Percentiles rank a stretch among this genome's conserved stretches.
These are phyloP conservation scores for Python bivittatus DNA, from an alignment of 2,113 vertebrate genomes.

Conservation along the genomic window DNA sequence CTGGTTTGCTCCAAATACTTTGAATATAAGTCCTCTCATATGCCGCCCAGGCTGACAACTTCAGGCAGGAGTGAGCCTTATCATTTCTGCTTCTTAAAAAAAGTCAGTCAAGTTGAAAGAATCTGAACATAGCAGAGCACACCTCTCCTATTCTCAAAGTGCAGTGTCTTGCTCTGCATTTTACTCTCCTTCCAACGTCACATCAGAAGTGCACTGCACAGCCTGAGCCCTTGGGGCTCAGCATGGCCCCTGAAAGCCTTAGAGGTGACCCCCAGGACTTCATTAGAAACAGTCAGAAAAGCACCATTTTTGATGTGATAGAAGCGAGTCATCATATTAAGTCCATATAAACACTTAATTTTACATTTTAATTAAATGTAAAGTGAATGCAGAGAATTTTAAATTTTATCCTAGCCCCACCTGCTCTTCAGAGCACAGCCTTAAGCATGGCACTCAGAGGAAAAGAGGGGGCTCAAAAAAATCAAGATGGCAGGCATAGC, in stretches of 20 bases:
- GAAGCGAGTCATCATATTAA: background rate
- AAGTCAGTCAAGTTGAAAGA: background rate
- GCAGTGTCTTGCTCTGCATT: background rate
- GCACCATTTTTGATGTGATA: background rate
- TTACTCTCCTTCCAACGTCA: background rate
- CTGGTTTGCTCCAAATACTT: background rate
- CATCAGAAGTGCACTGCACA: background rate
- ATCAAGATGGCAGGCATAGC: background rate
- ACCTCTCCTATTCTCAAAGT: background rate
- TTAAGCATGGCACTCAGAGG: too few relatives aligned
- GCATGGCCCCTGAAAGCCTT: background rate
- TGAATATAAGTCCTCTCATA: background rate
- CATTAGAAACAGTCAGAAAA: background rate
- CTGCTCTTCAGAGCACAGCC: background rate
- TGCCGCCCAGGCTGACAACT: background rate
- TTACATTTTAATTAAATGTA: background rate
- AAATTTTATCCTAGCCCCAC: background rate
- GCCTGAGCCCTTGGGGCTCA: background rate
- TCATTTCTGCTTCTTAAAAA: background rate
- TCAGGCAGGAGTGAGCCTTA: background rate
- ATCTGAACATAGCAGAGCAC: background rate
- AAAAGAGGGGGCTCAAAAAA: background rate
- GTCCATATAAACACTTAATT: background rate
- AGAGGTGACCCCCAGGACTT: background rate
- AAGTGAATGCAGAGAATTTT: background rate